Evolutionary conservation across 30 jellyfish, hydroid and myxozoan genomes (phyloP).

Genomic region (Rhopilema esculentum): DNA sequence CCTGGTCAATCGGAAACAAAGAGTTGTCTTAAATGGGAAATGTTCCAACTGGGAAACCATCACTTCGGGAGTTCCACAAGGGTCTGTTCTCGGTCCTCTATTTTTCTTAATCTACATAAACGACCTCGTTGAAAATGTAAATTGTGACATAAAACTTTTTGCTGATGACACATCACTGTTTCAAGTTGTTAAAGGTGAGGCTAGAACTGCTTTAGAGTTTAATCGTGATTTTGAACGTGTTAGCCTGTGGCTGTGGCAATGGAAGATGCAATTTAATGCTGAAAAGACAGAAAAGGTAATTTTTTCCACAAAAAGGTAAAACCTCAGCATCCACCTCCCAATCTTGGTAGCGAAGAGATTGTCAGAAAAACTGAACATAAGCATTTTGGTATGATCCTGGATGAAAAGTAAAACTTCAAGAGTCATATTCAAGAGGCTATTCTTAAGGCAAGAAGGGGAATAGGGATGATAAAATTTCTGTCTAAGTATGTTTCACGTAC

Average conservation of each 20-base stretch:
- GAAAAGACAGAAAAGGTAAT: too few relatives aligned
- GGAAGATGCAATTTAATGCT: too few relatives aligned
- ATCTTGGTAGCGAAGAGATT: slow-evolving; percentile 26
- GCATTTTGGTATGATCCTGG: slow-evolving; percentile 40
- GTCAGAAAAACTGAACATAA: slow-evolving; percentile 26
- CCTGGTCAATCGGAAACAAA: slow-evolving; percentile 29
- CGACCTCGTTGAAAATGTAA: too few relatives aligned
- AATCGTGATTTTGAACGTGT: slow-evolving; percentile 11
- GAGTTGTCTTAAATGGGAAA: slow-evolving; percentile 36
- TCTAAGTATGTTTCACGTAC: too few relatives aligned
- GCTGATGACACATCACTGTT: too few relatives aligned
- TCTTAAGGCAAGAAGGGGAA: slow-evolving; percentile 40
- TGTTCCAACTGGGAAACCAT: slow-evolving; percentile 46
- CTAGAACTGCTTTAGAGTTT: slow-evolving; percentile 5
- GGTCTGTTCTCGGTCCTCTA: too few relatives aligned
- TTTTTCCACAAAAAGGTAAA: too few relatives aligned
- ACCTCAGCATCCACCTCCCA: slow-evolving; percentile 26
- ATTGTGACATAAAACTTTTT: too few relatives aligned
- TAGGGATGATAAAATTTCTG: slow-evolving; percentile 19
- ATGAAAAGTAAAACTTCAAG: slow-evolving; percentile 16
- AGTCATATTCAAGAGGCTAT: slow-evolving; percentile 32
- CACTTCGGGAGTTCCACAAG: too few relatives aligned
- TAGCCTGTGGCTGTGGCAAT: background rate
- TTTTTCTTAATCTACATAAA: too few relatives aligned
- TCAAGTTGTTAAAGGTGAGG: slow-evolving; percentile 19